Evolutionary conservation across 2,113 vertebrate genomes (phyloP).

Genomic region (Agapornis roseicollis): DNA sequence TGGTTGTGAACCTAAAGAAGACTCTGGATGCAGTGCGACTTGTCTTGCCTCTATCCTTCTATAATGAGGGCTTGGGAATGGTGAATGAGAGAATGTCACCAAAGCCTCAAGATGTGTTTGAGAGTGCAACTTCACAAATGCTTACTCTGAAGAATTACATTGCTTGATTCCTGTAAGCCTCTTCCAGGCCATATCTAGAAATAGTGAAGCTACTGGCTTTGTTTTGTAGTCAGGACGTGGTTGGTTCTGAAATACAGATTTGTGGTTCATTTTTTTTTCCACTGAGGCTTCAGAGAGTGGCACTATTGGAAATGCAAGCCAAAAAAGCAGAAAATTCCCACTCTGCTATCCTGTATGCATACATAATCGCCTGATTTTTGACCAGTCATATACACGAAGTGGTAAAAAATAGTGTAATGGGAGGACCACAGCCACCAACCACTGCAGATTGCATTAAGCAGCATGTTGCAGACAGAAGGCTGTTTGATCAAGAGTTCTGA

Average conservation of each 20-base stretch:
- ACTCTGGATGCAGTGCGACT: background rate
- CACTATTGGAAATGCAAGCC: background rate
- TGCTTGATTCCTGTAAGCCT: background rate
- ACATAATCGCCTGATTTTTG: background rate
- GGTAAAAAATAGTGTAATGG: fast-evolving
- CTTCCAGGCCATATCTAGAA: background rate
- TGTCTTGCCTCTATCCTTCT: background rate
- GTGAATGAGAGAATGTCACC: background rate
- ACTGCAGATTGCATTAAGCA: background rate
- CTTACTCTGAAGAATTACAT: background rate
- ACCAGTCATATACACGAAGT: background rate
- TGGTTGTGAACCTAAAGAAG: background rate
- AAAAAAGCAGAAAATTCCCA: background rate
- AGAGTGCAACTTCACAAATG: background rate
- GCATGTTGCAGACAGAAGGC: background rate
- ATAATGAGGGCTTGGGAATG: background rate
- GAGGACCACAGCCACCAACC: background rate
- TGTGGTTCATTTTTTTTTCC: background rate
- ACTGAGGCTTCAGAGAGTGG: background rate
- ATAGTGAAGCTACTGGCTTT: background rate
- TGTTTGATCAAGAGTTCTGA: background rate
- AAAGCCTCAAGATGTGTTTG: background rate
- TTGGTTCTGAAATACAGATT: background rate
- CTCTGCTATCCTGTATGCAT: background rate
- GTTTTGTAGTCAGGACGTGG: background rate